These are phyloP conservation scores for Drosophila saltans DNA, from an alignment of 1,140 invertebrate species.

Conservation along the genomic window DNA sequence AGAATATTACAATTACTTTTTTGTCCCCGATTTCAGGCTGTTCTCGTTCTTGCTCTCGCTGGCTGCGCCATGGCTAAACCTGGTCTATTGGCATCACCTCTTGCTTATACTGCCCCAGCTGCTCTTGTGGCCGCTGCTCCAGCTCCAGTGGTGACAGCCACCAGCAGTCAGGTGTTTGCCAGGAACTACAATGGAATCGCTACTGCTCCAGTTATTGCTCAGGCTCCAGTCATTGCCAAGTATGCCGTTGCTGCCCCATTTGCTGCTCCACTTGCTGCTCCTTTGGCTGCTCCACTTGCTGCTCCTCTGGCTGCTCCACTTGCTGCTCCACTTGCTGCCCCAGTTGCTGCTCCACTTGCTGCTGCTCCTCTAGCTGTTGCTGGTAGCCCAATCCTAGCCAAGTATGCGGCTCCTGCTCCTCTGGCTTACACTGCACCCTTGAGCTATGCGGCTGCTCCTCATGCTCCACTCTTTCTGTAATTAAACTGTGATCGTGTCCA, in stretches of 20 bases:
- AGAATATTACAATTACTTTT: no score
- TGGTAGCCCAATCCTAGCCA: conserved; percentile 23
- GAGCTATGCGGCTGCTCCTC: neutral
- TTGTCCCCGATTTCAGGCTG: conserved; percentile 40
- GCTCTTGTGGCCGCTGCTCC: conserved; percentile 67
- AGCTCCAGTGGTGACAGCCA: conserved; percentile 79
- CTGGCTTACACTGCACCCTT: conserved; percentile 1
- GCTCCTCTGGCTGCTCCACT: conserved; percentile 43
- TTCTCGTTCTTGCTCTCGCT: conserved; percentile 76
- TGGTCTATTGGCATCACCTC: conserved; percentile 48
- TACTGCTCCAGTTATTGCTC: conserved; percentile 59
- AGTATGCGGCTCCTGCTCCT: conserved; percentile 12
- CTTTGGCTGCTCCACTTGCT: conserved; percentile 23
- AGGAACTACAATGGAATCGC: conserved; percentile 83
- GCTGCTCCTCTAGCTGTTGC: conserved; percentile 42
- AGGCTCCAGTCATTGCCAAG: conserved; percentile 29
- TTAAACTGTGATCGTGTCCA: neutral
- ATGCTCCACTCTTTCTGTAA: conserved; percentile 23
- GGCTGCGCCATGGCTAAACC: conserved; percentile 74
- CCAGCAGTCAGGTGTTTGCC: conserved; percentile 83
- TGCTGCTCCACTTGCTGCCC: conserved; percentile 28
- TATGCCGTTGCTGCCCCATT: conserved; percentile 26
- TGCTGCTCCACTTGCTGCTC: conserved; percentile 33
- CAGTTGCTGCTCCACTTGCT: conserved; percentile 10
- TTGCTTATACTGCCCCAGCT: conserved; percentile 42